These are phyloP conservation scores for Rhipidura dahli DNA, from an alignment of 2,113 vertebrate genomes.

Conservation along the genomic window DNA sequence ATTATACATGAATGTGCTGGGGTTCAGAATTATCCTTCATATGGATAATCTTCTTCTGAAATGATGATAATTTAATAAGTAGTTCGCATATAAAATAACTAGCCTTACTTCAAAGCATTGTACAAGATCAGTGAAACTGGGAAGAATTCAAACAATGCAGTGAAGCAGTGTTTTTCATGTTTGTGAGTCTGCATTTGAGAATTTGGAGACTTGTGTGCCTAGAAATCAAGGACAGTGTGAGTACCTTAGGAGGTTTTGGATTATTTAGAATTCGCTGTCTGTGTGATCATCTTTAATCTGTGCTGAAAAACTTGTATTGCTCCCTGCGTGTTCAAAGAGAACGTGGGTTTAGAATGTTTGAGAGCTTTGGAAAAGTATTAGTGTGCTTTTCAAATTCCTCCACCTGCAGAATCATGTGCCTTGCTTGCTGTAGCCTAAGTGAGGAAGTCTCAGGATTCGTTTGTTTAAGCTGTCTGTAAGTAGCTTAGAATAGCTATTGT, in stretches of 20 bases:
- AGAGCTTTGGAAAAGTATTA: background rate
- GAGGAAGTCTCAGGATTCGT: background rate
- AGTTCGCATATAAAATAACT: background rate
- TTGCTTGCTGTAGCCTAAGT: background rate
- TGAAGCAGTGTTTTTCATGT: background rate
- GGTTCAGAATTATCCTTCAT: background rate
- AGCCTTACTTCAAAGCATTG: background rate
- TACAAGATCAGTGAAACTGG: background rate
- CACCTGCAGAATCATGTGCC: background rate
- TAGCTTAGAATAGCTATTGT: background rate
- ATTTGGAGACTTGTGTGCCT: background rate
- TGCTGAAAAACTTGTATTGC: background rate
- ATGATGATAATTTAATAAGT: background rate
- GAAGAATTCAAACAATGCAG: background rate
- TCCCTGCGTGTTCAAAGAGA: background rate
- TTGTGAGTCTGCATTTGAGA: background rate
- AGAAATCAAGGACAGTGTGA: background rate
- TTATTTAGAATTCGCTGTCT: background rate
- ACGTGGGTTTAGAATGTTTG: background rate
- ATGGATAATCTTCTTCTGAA: background rate
- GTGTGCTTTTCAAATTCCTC: background rate
- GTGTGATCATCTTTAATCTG: background rate
- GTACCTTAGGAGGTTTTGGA: background rate
- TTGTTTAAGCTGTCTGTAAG: slow-evolving; percentile 18
- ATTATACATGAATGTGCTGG: background rate